Percentiles rank a stretch among this genome's conserved stretches.
phyloP scores from a whole-genome alignment of 37 sponge, comb jelly and placozoan species.

The Chondrosia reniformis region DNA sequence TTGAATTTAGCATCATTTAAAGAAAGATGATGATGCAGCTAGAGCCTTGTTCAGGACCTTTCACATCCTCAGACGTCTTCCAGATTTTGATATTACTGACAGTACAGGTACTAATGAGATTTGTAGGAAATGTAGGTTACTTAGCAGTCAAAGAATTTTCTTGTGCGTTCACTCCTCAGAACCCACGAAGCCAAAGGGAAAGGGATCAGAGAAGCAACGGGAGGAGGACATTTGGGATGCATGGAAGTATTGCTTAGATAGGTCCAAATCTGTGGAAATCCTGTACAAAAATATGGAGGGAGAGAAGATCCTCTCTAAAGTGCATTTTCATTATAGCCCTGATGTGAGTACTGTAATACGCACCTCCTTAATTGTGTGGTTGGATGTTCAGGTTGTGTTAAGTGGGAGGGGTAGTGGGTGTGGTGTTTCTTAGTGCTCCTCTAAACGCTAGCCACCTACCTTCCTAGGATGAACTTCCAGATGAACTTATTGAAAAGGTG shows the following conservation, averaged over 20 bases:
- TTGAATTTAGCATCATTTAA: neutral
- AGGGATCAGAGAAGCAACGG: neutral
- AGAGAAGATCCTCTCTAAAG: constrained; percentile 37
- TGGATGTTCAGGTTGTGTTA: too few relatives aligned
- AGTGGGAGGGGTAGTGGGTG: too few relatives aligned
- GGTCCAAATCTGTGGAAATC: constrained; percentile 50
- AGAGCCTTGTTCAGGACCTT: constrained; percentile 41
- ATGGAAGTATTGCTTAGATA: constrained; percentile 36
- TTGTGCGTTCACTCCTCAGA: too few relatives aligned
- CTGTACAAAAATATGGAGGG: constrained; percentile 38
- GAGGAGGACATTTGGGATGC: constrained; percentile 9
- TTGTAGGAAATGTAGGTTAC: neutral
- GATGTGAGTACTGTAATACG: constrained; percentile 14
- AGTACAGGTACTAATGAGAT: neutral
- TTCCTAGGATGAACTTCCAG: constrained; percentile 38
- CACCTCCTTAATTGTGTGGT: neutral
- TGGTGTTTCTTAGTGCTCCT: too few relatives aligned
- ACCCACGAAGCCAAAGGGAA: neutral
- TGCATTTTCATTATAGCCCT: constrained; percentile 38
- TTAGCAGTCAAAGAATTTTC: too few relatives aligned
- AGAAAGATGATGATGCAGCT: constrained; percentile 51
- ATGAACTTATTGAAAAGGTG: constrained; percentile 65
- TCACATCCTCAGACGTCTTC: constrained; percentile 44
- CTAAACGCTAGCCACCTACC: too few relatives aligned
- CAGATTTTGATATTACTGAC: constrained; percentile 21